Evolutionary conservation across 2,888 invertebrate genomes (phyloP), one percentile per base, ranked within the genome.

Genomic region (Eulithis testata): DNA sequence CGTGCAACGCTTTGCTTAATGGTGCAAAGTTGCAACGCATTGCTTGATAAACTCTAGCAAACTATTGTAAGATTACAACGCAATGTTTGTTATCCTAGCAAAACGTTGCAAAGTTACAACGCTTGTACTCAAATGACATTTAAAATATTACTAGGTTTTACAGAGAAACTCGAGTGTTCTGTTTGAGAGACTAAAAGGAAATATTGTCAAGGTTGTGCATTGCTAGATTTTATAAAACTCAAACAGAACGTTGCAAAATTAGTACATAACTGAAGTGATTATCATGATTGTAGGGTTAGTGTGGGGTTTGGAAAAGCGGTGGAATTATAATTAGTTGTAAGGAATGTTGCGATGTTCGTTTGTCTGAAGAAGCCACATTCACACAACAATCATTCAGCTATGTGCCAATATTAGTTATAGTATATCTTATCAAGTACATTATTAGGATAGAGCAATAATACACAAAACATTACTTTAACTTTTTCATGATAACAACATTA

Each of bases 361-460:
- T 85, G 92, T 89, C 91, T 90, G 91, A 90, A 92, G 90, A 81
- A 87, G 91, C 91, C 91, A 91, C 90, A 82, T 87, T 63, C 57
- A 88, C 87, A 89, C 86, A 91, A 90, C 89, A 91, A 89, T 88
- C 90, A 88, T 90, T 90, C 90, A 90, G 90, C 88, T 90, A 91
- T 91, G 90, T 90, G 67, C 67, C 63, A 64, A 67, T 63, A 49
- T 69, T 61, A 68, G n/a, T 47, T 11, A 11, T 40, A 31, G 3
- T 31, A 31, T 4, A 47, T 14, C 47, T 49, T 49, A 21, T 21
- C 8, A 40, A 40, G 40, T 40, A 40, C 40, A 40, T 40, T 40
- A 40, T 40, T 40, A 9, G 8, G 8, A 40, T 31, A 31, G 1
- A 40, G 40, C 40, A 40, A 40, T 40, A 9, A 40, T 40, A 40